Evolutionary conservation across 2,797 vertebrate species (phyloP), one percentile per base, ranked within the genome.

Genomic region (Pterois miles): DNA sequence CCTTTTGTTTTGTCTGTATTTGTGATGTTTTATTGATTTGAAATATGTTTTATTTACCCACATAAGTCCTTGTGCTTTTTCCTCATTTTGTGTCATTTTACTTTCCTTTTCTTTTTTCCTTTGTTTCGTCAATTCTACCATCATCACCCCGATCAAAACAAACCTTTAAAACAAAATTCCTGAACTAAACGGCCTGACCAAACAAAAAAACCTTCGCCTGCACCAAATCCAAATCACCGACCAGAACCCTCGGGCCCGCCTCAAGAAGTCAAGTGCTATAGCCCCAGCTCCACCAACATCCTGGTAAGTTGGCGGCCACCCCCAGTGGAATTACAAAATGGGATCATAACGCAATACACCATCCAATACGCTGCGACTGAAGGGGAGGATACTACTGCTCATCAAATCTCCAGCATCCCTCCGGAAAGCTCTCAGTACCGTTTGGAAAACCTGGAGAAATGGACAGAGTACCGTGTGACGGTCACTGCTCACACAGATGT

Each of bases 371-470:
- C 89, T 2, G 94, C 95, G 1, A 94, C 94, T 18, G 97, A 98
- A 88, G 97, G 97, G 77, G 98, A 99, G 93, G 98, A 98, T 87
- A 93, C 94, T 34, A 91, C 96, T 18, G 75, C 93, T 79, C 95
- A 76, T 33, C 95, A 97, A 90, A 94, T 98, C 94, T 88, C 93
- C 89, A 94, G 93, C 94, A 97, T 99, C 88, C 94, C 96, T 64
- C 94, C 97, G 63, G 97, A 98, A 93, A 97, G 86, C 93, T 95
- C 94, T 58, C 95, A 96, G 65, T 97, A 97, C 94, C 96, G 98
- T 96, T 97, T 99, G 97, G 97, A 99, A 95, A 96, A 98, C 87
- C 96, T 99, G 97, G 98, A 99, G 95, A 99, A 99, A 97, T 99
- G 98, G 98, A 99, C 98, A 93, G 97, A 99, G 82, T 99, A 99